These are phyloP conservation scores for Elysia crispata DNA, from an alignment of 2,888 invertebrate genomes.

Conservation along the genomic window DNA sequence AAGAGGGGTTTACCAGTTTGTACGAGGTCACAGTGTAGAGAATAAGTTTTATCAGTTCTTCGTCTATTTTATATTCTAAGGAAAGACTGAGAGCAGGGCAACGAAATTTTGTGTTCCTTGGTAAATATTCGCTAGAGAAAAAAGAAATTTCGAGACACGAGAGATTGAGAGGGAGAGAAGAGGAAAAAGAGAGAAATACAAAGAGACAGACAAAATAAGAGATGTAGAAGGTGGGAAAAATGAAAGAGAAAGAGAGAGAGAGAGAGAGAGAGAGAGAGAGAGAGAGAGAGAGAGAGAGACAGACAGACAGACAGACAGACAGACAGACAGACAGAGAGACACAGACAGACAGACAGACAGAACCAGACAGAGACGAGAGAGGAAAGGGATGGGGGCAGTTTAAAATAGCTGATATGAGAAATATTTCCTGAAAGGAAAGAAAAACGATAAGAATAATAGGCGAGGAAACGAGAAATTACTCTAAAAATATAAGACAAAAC, in stretches of 20 bases:
- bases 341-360: background rate
- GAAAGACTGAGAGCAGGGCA: too few species aligned
- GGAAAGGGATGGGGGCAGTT: background rate
- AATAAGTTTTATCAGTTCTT: too few species aligned
- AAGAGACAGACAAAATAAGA: background rate
- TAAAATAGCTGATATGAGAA: background rate
- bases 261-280: constrained; percentile 29
- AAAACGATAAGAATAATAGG: too few species aligned
- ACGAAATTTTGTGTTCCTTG: too few species aligned
- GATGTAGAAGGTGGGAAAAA: background rate
- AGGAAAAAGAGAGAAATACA: constrained; percentile 22
- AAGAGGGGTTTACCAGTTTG: too few species aligned
- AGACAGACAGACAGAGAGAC: constrained; percentile 22
- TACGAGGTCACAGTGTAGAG: too few species aligned
- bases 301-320: constrained; percentile 30
- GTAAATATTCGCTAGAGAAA: too few species aligned
- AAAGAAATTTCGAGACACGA: too few species aligned
- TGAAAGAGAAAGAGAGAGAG: constrained; percentile 10
- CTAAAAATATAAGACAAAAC: too few species aligned
- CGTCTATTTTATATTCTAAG: too few species aligned
- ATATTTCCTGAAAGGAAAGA: too few species aligned
- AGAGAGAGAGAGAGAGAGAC: constrained; percentile 27
- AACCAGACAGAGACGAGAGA: background rate
- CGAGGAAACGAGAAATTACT: too few species aligned
- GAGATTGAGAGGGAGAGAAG: constrained; percentile 6